These are phyloP conservation scores for Lonchura striata DNA, from an alignment of 2,113 vertebrate species.

Conservation along the genomic window DNA sequence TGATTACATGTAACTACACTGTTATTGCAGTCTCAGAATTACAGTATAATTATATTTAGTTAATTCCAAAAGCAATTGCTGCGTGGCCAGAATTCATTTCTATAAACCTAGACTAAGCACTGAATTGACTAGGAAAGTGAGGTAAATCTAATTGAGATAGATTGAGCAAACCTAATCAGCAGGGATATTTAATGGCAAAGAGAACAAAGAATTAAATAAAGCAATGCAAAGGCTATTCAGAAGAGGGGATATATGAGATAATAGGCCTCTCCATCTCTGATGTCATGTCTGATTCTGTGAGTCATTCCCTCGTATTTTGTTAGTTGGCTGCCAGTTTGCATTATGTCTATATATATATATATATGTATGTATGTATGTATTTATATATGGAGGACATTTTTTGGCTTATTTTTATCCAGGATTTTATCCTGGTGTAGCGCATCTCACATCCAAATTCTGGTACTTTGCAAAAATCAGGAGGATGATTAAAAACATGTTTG, in stretches of 20 bases:
- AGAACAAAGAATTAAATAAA: slow-evolving; percentile 65
- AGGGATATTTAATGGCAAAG: slow-evolving; percentile 53
- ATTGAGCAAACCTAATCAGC: slow-evolving; percentile 59
- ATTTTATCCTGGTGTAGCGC: not conserved
- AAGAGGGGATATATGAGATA: slow-evolving; percentile 42
- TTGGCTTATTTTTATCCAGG: not conserved
- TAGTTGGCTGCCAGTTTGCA: not conserved
- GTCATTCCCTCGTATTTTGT: not conserved
- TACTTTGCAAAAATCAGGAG: not conserved
- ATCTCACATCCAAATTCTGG: not conserved
- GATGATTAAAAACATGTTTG: not conserved
- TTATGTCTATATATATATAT: not conserved
- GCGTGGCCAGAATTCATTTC: slow-evolving; percentile 49
- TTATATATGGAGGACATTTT: accelerated
- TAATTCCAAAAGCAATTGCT: slow-evolving; percentile 53
- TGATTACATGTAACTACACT: slow-evolving; percentile 56
- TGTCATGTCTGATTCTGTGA: slow-evolving; percentile 21
- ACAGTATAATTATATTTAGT: slow-evolving; percentile 49
- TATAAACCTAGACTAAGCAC: slow-evolving; percentile 46
- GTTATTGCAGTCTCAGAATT: slow-evolving; percentile 50
- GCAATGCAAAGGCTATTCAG: slow-evolving; percentile 31
- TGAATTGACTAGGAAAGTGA: slow-evolving; percentile 57
- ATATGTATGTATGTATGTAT: not conserved
- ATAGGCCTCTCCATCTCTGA: slow-evolving; percentile 27
- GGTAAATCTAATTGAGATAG: slow-evolving; percentile 66